Percentiles rank a stretch among this genome's conserved stretches.
Evolutionary conservation across 2,113 vertebrate genomes (phyloP).

Genomic region (Enhydra lutris): DNA sequence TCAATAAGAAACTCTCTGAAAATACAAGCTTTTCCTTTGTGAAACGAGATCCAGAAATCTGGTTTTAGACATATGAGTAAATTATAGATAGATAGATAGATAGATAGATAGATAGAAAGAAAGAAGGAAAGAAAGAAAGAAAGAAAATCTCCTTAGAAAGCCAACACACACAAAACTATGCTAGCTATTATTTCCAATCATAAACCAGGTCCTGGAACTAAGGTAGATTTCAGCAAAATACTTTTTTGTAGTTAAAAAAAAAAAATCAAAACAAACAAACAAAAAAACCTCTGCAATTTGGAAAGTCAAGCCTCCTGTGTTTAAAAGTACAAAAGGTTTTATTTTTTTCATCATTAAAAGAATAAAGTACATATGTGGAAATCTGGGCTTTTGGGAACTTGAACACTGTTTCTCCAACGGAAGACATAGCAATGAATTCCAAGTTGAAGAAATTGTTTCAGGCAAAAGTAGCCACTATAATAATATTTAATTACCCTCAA

Average conservation of each 20-base stretch:
- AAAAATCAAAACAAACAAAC: too few relatives aligned
- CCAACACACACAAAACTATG: neutral
- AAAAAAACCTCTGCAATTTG: neutral
- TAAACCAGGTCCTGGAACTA: neutral
- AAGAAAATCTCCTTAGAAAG: too few relatives aligned
- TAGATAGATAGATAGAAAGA: too few relatives aligned
- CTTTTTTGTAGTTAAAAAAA: neutral
- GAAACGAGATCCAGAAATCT: neutral
- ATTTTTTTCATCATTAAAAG: constrained; percentile 37
- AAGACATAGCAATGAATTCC: neutral
- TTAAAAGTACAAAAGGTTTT: neutral
- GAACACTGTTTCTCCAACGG: neutral
- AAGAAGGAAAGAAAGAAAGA: too few relatives aligned
- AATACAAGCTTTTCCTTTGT: neutral
- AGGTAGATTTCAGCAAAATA: constrained; percentile 6
- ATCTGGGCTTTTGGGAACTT: constrained; percentile 14
- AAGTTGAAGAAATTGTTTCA: neutral
- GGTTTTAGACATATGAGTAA: neutral
- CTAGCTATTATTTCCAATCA: neutral
- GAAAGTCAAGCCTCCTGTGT: constrained; percentile 47
- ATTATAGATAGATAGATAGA: neutral
- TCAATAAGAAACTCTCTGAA: neutral
- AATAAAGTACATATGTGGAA: neutral
- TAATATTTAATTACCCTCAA: constrained; percentile 48
- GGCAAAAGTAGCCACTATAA: neutral